Conservation (phyloP, 2,888 invertebrate species). For the Euzophera pinguis region DNA sequence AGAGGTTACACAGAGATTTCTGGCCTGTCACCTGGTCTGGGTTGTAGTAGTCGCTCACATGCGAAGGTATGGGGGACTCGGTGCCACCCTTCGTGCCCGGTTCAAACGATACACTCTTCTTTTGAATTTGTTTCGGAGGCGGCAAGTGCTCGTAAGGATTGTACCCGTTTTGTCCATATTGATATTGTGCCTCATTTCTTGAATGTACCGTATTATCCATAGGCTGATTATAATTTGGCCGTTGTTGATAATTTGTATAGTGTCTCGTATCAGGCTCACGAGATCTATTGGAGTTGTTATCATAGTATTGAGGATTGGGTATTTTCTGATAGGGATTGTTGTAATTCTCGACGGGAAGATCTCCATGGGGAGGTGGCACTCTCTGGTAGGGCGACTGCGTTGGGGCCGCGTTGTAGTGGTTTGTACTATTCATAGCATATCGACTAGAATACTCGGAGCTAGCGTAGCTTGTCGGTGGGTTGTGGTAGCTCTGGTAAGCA, state of each 20-base stretch:
- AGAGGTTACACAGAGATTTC: slow-evolving; percentile 89
- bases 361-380: slow-evolving; percentile 80
- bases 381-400: slow-evolving; percentile 80
- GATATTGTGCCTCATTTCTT: slow-evolving; percentile 49
- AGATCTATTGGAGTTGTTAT: slow-evolving; percentile 41
- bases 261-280: slow-evolving; percentile 49
- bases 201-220: slow-evolving; percentile 31
- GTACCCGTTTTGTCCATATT: slow-evolving; percentile 58
- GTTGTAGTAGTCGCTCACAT: slow-evolving; percentile 42
- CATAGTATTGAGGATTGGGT: slow-evolving; percentile 58
- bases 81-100: slow-evolving; percentile 85
- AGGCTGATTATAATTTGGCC: slow-evolving; percentile 60
- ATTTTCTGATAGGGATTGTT: slow-evolving; percentile 63
- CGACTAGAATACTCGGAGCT: slow-evolving; percentile 75
- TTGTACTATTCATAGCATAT: slow-evolving; percentile 59
- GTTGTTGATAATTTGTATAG: slow-evolving; percentile 58
- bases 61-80: slow-evolving; percentile 70
- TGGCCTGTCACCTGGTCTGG: slow-evolving; percentile 46
- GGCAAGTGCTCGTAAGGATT: slow-evolving; percentile 83
- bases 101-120: slow-evolving; percentile 86
- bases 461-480: slow-evolving; percentile 72
- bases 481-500: slow-evolving; percentile 69
- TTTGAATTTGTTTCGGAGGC: slow-evolving; percentile 81
- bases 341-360: slow-evolving; percentile 52
- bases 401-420: slow-evolving; percentile 46